Evolutionary conservation across 1,140 invertebrate genomes (phyloP).

Genomic region (Copidosoma floridanum): DNA sequence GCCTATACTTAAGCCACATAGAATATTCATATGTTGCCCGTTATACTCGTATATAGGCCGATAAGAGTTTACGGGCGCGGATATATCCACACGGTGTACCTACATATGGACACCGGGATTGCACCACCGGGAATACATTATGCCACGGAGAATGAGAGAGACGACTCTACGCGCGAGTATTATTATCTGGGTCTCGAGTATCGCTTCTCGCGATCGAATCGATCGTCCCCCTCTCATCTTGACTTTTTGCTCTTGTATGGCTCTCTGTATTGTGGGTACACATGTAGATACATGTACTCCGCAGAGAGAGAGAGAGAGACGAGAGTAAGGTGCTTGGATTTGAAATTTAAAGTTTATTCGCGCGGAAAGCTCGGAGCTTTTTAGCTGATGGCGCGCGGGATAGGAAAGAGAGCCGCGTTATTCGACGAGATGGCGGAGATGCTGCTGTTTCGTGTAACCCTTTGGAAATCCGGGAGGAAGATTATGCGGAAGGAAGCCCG

Average conservation of each 20-base stretch:
- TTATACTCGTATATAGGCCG: too few species aligned
- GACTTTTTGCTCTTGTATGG: not conserved
- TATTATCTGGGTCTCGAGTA: constrained; percentile 21
- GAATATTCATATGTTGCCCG: constrained; percentile 52
- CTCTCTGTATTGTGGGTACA: too few species aligned
- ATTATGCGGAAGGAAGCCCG: constrained; percentile 4
- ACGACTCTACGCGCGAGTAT: not conserved
- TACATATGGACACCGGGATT: not conserved
- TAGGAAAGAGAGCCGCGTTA: constrained; percentile 1
- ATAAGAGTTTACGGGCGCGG: constrained; percentile 43
- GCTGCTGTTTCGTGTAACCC: too few species aligned
- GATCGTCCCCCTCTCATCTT: constrained; percentile 3
- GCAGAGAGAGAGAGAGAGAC: too few species aligned
- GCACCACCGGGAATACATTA: constrained; percentile 4
- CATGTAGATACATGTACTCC: too few species aligned
- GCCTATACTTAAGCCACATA: constrained; percentile 50
- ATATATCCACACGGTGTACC: constrained; percentile 15
- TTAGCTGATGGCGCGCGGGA: not conserved
- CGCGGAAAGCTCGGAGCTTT: not conserved
- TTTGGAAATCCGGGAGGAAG: constrained; percentile 4
- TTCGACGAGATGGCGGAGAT: too few species aligned
- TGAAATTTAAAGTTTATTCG: not conserved
- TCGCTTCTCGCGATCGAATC: not conserved
- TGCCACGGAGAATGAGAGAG: too few species aligned
- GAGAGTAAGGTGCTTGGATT: too few species aligned